These are phyloP conservation scores for Callyntrura guangdongensis DNA, from an alignment of 2,888 invertebrate species.

Conservation along the genomic window DNA sequence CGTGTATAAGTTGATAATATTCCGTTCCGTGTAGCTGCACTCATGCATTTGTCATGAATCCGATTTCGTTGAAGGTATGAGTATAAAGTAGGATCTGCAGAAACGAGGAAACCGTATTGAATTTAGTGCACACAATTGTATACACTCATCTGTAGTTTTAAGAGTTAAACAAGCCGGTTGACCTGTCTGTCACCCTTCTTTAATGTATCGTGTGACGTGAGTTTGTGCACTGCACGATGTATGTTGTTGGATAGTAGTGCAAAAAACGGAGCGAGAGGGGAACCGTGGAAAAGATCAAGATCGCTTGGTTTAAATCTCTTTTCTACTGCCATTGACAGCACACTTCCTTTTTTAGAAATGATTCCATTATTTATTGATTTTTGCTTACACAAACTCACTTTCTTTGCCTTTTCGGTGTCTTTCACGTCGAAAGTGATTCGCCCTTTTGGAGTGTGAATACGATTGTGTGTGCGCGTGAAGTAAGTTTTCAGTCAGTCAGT, in stretches of 20 bases:
- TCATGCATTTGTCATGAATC: conserved; percentile 52
- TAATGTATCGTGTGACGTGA: conserved; percentile 60
- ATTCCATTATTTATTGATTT: conserved; percentile 72
- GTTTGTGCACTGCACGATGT: no score
- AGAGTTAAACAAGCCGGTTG: conserved; percentile 68
- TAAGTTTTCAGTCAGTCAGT: conserved; percentile 43
- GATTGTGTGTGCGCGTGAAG: not conserved
- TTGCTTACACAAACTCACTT: conserved; percentile 55
- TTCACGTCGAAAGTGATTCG: not conserved
- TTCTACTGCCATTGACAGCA: conserved; percentile 58
- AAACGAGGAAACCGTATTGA: conserved; percentile 1
- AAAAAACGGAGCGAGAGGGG: conserved; percentile 40
- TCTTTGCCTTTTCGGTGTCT: conserved; percentile 17
- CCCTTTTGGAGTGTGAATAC: not conserved
- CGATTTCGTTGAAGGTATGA: not conserved
- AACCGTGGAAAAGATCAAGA: conserved; percentile 17
- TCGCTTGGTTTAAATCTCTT: conserved; percentile 54
- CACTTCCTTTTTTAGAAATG: conserved; percentile 42
- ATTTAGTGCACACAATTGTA: not conserved
- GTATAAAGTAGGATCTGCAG: conserved; percentile 37
- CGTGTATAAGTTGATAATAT: conserved; percentile 42
- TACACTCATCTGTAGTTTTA: not conserved
- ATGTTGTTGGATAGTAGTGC: not conserved
- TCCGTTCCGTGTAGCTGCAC: conserved; percentile 21
- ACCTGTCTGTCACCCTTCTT: conserved; percentile 62